Conservation (phyloP, 92 coral and sea anemone species). For the Phymanthus crucifer region DNA sequence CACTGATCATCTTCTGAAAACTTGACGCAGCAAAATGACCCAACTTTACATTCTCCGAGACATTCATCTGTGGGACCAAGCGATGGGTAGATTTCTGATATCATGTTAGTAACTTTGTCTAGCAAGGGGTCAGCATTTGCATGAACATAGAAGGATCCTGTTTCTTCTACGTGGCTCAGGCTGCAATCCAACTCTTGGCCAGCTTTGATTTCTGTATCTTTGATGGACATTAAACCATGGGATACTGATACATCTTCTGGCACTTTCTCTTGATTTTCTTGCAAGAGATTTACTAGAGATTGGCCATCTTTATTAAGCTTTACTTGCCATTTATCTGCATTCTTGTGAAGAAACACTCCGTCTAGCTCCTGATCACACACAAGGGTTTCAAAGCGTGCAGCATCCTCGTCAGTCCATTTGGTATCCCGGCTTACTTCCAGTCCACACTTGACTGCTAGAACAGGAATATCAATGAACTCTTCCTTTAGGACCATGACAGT, state of each 20-base stretch:
- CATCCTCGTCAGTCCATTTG: slow-evolving; percentile 52
- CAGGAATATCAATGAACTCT: slow-evolving; percentile 29
- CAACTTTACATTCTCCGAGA: slow-evolving; percentile 44
- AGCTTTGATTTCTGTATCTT: slow-evolving; percentile 24
- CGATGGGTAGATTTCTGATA: slow-evolving; percentile 28
- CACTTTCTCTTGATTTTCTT: slow-evolving; percentile 5
- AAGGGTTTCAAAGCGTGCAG: slow-evolving; percentile 55
- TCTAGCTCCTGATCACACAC: slow-evolving; percentile 71
- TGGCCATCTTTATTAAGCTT: slow-evolving; percentile 21
- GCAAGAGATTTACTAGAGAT: slow-evolving; percentile 52
- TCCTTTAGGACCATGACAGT: slow-evolving; percentile 26
- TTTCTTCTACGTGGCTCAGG: slow-evolving; percentile 58
- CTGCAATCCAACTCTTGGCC: slow-evolving; percentile 53
- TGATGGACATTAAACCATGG: neutral
- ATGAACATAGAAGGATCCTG: slow-evolving; percentile 60
- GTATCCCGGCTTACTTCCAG: slow-evolving; percentile 30
- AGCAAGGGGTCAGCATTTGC: slow-evolving; percentile 35
- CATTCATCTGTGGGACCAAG: slow-evolving; percentile 36
- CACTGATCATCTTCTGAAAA: slow-evolving; percentile 72
- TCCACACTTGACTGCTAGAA: slow-evolving; percentile 34
- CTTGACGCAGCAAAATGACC: slow-evolving; percentile 70
- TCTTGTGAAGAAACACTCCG: slow-evolving; percentile 66
- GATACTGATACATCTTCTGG: neutral
- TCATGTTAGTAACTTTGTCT: slow-evolving; percentile 41
- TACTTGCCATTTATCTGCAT: slow-evolving; percentile 67